A percentile compares a stretch with the other conserved stretches of the same genome.
Evolutionary conservation across 2,888 invertebrate species (phyloP).

Genomic region (Caenorhabditis sp.): DNA sequence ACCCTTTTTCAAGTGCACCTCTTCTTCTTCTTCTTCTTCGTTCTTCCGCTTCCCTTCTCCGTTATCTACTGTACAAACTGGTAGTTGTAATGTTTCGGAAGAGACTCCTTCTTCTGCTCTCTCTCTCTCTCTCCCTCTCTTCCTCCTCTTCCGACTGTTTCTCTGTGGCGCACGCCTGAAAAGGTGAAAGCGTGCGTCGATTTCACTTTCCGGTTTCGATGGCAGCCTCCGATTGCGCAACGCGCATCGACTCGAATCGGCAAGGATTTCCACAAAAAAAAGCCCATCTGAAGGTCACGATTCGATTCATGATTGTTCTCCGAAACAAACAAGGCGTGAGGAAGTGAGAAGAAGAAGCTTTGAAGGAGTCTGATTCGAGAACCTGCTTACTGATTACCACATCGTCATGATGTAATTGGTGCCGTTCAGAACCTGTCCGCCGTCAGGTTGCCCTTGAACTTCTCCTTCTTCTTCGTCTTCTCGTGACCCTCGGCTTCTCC

Average conservation of each 20-base stretch:
- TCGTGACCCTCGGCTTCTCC: slow-evolving; percentile 28
- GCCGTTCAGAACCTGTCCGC: slow-evolving; percentile 38
- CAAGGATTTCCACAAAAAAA: slow-evolving; percentile 18
- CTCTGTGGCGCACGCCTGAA: slow-evolving; percentile 1
- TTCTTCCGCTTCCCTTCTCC: slow-evolving; percentile 46
- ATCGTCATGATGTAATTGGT: slow-evolving; percentile 11
- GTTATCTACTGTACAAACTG: slow-evolving; percentile 49
- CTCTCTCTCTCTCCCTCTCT: slow-evolving; percentile 3
- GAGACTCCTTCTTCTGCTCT: slow-evolving; percentile 19
- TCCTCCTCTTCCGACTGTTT: background rate
- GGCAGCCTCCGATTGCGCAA: slow-evolving; percentile 42
- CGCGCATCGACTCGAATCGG: slow-evolving; percentile 9
- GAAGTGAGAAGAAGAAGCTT: slow-evolving; percentile 20
- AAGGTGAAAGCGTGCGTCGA: slow-evolving; percentile 51
- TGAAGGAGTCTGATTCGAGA: slow-evolving; percentile 37
- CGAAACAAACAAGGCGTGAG: background rate
- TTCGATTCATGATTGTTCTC: too few relatives aligned
- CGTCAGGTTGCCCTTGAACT: slow-evolving; percentile 44
- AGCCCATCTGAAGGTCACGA: slow-evolving; percentile 36
- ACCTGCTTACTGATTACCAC: slow-evolving; percentile 45
- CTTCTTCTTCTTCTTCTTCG: slow-evolving; percentile 27
- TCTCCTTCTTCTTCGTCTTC: too few relatives aligned
- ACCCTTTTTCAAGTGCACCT: slow-evolving; percentile 26
- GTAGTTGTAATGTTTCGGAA: slow-evolving; percentile 57
- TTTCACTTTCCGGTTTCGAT: slow-evolving; percentile 55